A percentile compares a stretch with the other conserved stretches of the same genome.
Conservation (phyloP, 2,888 invertebrate species). For the Sussaba pulchella region DNA sequence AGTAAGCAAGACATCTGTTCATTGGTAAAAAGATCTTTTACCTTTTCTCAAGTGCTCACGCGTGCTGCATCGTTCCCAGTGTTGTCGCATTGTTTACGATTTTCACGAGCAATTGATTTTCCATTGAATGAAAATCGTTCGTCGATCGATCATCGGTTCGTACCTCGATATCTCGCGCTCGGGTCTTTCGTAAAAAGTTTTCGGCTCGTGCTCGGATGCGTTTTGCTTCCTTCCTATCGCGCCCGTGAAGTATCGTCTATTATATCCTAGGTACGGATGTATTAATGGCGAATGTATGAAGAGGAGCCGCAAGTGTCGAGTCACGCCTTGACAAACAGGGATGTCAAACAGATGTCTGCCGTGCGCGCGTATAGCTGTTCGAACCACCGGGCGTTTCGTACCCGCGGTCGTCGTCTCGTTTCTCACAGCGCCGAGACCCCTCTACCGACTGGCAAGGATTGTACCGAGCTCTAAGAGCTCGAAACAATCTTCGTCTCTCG, state of each 20-base stretch:
- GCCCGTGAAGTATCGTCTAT: constrained; percentile 19
- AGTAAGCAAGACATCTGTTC: constrained; percentile 55
- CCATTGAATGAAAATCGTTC: constrained; percentile 73
- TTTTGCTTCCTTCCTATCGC: constrained; percentile 37
- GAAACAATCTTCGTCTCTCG: constrained; percentile 53
- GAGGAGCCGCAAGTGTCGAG: constrained; percentile 82
- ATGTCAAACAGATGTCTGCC: constrained; percentile 84
- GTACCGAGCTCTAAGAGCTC: not conserved
- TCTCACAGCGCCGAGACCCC: constrained; percentile 9
- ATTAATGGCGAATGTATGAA: constrained; percentile 52
- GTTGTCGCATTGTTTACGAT: constrained; percentile 79
- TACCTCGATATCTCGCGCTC: constrained; percentile 66
- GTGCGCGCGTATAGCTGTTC: constrained; percentile 19
- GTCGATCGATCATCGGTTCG: constrained; percentile 82
- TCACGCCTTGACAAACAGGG: constrained; percentile 84
- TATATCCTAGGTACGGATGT: constrained; percentile 46
- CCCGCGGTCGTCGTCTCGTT: constrained; percentile 45
- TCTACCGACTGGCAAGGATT: constrained; percentile 11
- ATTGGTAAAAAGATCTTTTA: not conserved
- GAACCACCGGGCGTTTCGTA: too few species aligned
- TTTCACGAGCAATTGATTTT: constrained; percentile 83
- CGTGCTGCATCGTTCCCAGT: constrained; percentile 50
- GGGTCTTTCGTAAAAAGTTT: constrained; percentile 13
- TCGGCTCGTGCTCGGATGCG: constrained; percentile 5
- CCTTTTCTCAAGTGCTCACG: constrained; percentile 71